Conservation (phyloP, 2,888 invertebrate species). For the Cerastoderma edule region DNA sequence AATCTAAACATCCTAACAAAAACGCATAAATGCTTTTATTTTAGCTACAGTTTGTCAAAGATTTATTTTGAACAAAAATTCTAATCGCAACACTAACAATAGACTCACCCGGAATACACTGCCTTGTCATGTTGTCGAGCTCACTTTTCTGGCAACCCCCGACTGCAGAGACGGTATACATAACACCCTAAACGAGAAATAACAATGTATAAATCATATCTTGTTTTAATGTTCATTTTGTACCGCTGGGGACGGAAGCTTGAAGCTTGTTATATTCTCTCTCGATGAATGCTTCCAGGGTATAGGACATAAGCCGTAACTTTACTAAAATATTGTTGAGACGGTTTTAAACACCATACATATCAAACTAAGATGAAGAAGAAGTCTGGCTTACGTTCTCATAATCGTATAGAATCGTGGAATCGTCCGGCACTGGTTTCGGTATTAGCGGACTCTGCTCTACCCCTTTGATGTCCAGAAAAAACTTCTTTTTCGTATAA, state of each 20-base stretch:
- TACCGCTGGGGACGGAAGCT: too few relatives aligned
- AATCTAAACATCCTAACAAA: too few relatives aligned
- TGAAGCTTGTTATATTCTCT: too few relatives aligned
- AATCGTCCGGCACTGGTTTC: constrained; percentile 40
- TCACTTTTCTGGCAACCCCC: constrained; percentile 42
- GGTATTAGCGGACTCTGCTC: constrained; percentile 61
- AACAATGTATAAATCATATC: too few relatives aligned
- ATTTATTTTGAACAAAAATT: not conserved
- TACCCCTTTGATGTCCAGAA: constrained; percentile 36
- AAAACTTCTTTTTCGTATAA: constrained; percentile 40
- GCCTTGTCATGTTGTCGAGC: constrained; percentile 51
- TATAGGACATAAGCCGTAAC: too few relatives aligned
- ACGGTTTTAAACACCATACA: too few relatives aligned
- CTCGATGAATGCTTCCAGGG: too few relatives aligned
- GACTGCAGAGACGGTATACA: constrained; percentile 26
- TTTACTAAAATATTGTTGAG: too few relatives aligned
- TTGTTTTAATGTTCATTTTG: too few relatives aligned
- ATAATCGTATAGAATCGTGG: constrained; percentile 46
- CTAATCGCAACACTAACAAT: not conserved
- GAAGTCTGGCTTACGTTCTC: constrained; percentile 35
- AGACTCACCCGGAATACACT: constrained; percentile 51
- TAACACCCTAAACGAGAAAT: constrained; percentile 28
- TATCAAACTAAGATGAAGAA: too few relatives aligned
- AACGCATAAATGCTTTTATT: too few relatives aligned
- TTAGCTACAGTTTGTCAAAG: too few relatives aligned